phyloP scores from a whole-genome alignment of 2,888 invertebrate genomes.

The Harmothoe impar region DNA sequence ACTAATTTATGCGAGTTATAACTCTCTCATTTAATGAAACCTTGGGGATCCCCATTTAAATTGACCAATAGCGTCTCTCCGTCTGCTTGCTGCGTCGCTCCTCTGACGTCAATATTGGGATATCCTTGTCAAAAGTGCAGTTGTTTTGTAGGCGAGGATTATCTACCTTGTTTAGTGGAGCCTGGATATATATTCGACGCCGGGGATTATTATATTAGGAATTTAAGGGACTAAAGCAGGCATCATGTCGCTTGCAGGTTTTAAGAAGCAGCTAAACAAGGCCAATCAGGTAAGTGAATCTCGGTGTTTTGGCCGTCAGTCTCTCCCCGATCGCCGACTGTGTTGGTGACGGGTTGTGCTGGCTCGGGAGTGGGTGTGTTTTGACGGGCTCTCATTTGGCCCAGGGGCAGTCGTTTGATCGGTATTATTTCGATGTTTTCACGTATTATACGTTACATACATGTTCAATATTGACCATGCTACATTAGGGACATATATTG shows the following conservation, averaged over 20 bases:
- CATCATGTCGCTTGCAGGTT: slow-evolving; percentile 97
- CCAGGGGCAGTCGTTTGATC: background rate
- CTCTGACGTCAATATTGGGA: slow-evolving; percentile 58
- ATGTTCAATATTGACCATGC: too few species aligned
- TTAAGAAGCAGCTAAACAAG: slow-evolving; percentile 99
- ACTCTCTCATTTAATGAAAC: too few species aligned
- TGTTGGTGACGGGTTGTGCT: slow-evolving; percentile 33
- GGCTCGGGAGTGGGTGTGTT: slow-evolving; percentile 30
- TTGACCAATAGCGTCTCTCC: background rate
- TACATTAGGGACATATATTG: too few species aligned
- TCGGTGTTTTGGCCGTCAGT: slow-evolving; percentile 17
- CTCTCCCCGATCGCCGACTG: background rate
- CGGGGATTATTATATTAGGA: slow-evolving; percentile 25
- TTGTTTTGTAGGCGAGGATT: slow-evolving; percentile 37
- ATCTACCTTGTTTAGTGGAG: slow-evolving; percentile 51
- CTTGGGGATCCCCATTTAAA: background rate
- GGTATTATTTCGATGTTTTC: background rate
- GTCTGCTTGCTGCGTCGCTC: background rate
- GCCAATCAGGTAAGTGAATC: slow-evolving; percentile 93
- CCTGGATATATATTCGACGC: slow-evolving; percentile 47
- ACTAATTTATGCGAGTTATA: too few species aligned
- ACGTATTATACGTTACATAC: too few species aligned
- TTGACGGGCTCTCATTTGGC: slow-evolving; percentile 37
- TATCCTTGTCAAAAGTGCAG: slow-evolving; percentile 56
- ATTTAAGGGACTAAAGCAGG: slow-evolving; percentile 25